These are phyloP conservation scores for Takifugu bimaculatus DNA, from an alignment of 2,113 vertebrate genomes.

Conservation along the genomic window DNA sequence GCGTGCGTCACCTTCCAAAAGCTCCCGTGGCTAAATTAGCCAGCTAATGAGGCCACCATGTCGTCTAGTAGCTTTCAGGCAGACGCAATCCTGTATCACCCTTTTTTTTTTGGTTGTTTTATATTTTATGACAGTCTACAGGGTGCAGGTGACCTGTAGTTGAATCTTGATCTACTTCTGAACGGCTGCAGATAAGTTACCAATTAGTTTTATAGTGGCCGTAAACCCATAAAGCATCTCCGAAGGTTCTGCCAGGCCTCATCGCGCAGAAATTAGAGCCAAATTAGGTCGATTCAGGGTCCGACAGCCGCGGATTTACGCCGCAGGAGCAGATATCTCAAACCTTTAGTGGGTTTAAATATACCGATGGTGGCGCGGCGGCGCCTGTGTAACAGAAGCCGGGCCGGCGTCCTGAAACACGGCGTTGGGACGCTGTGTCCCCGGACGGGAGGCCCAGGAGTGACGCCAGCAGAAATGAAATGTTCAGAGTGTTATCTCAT, in stretches of 20 bases:
- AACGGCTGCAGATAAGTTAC: neutral
- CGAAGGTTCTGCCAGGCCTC: neutral
- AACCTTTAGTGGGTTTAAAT: slow-evolving; percentile 7
- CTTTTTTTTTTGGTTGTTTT: too few species aligned
- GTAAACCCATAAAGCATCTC: neutral
- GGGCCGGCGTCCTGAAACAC: slow-evolving; percentile 39
- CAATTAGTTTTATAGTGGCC: neutral
- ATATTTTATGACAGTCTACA: too few species aligned
- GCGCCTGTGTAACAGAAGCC: slow-evolving; percentile 36
- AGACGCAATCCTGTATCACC: too few species aligned
- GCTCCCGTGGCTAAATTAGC: too few species aligned
- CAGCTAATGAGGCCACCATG: too few species aligned
- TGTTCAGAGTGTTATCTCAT: slow-evolving; percentile 31
- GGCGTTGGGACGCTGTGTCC: slow-evolving; percentile 52
- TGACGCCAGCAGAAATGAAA: slow-evolving; percentile 34
- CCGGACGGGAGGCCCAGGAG: slow-evolving; percentile 15
- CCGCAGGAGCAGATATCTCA: neutral
- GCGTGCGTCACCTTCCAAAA: too few species aligned
- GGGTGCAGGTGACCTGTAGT: too few species aligned
- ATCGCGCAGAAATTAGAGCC: neutral
- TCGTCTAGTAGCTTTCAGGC: too few species aligned
- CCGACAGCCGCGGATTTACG: neutral
- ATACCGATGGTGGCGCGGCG: slow-evolving; percentile 2
- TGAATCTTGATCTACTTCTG: slow-evolving; percentile 6
- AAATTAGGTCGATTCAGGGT: neutral